Base-by-base conservation (phyloP, 2,797 vertebrate genomes). In the Periophthalmus magnuspinnatus region DNA sequence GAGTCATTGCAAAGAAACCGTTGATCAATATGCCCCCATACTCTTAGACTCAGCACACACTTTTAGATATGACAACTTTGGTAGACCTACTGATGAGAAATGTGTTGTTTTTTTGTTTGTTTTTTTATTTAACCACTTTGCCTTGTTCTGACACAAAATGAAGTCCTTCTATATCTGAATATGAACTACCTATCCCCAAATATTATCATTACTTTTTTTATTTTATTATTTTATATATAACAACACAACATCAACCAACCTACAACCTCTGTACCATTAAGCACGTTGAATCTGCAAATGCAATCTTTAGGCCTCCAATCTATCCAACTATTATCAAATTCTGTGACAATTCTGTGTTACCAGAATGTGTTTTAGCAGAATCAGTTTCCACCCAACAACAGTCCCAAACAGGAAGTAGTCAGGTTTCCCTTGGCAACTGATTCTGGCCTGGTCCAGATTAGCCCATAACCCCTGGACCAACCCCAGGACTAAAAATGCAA, bases 1-100 rank as follows among this genome's bases (percentile, higher is more conserved):
- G 83, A 88, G 76, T 88, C 85, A 87, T 82, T 72, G 62, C 65
- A 64, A 77, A 81, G 75, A 78, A 71, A 75, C 67, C 72, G 52
- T 33, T 62, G 69, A 80, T 90, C 81, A 80, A 80, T 87, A 82
- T 11, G 38, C 11, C 22, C 28, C 13, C 67, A 78, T 64, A 28
- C 2, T 70, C 62, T n/a, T 63, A 88, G 86, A 90, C 84, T 89
- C 85, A 84, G 85, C 87, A 82, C 54, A 52, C 6, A 36, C 6
- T n/a, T 60, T 60, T 0, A 14, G 3, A 68, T 28, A 10, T 56
- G 22, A 24, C 41, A 14, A 14, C 13, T 14, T 5, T 14, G 41
- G 13, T 45, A 45, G 14, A 41, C 13, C 14, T 11, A 14, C 41
- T 45, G 41, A 41, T 45, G 41, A 45, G 41, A 45, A 14, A 45